A percentile compares a stretch with the other conserved stretches of the same genome.
phyloP scores from a whole-genome alignment of 2,888 invertebrate genomes.

The Drosophila incognita region DNA sequence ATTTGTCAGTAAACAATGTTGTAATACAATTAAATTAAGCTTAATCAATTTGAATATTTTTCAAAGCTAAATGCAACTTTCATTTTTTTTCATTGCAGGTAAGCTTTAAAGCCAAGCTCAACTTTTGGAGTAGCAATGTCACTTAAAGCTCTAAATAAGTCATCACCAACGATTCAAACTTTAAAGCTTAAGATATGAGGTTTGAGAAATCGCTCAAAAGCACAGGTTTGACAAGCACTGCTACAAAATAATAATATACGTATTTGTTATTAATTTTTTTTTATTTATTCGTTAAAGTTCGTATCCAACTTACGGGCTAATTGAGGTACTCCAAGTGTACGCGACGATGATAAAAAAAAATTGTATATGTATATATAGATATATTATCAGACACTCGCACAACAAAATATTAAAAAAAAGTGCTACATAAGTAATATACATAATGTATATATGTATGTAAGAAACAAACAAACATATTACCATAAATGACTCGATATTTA shows the following conservation, averaged over 20 bases:
- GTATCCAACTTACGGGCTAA: constrained; percentile 62
- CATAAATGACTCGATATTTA: constrained; percentile 82
- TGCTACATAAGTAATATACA: constrained; percentile 21
- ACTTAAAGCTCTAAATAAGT: constrained; percentile 1
- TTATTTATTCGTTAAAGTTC: constrained; percentile 39
- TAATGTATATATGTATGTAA: constrained; percentile 13
- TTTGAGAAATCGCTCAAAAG: constrained; percentile 8
- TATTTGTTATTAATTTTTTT: constrained; percentile 15
- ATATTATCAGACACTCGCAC: constrained; percentile 34
- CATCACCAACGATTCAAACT: constrained; percentile 19
- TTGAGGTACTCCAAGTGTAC: constrained; percentile 71
- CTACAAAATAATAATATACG: background rate
- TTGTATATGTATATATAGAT: constrained; percentile 10
- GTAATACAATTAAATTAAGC: background rate
- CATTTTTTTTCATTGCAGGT: constrained; percentile 52
- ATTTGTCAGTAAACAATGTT: background rate
- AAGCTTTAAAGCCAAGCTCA: constrained; percentile 46
- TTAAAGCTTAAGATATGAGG: background rate
- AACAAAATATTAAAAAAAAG: constrained; percentile 28
- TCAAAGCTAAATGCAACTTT: constrained; percentile 19
- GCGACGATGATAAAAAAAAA: constrained; percentile 54
- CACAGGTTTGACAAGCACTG: constrained; percentile 28
- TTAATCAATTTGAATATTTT: background rate
- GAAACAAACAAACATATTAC: constrained; percentile 54
- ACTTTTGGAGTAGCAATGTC: background rate